A percentile compares a stretch with the other conserved stretches of the same genome.
Evolutionary conservation across 2,888 invertebrate genomes (phyloP).

Genomic region (Drosophila conformis): DNA sequence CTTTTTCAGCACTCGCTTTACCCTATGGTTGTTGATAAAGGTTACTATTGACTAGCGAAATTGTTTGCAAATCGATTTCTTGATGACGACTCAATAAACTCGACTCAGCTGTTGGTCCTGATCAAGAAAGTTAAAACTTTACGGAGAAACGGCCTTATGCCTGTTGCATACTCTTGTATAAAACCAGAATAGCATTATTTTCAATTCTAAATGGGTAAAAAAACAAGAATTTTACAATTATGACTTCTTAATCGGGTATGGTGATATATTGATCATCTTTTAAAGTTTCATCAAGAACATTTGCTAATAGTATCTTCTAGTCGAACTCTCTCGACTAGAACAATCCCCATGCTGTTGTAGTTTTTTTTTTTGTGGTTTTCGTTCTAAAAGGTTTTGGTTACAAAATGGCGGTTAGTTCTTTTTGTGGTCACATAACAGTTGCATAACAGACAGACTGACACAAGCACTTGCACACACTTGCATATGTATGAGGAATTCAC

Average conservation of each 20-base stretch:
- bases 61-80: not conserved
- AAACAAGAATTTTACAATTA: not conserved
- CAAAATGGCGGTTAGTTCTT: slow-evolving; percentile 44
- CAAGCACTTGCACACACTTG: slow-evolving; percentile 2
- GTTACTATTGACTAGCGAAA: not conserved
- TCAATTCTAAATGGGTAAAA: not conserved
- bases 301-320: not conserved
- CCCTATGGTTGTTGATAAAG: slow-evolving; percentile 2
- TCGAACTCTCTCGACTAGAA: not conserved
- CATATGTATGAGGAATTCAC: slow-evolving; percentile 8
- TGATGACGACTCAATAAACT: not conserved
- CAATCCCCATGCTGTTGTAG: slow-evolving; percentile 20
- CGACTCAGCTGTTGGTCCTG: not conserved
- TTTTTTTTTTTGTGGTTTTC: slow-evolving; percentile 14
- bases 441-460: slow-evolving; percentile 1
- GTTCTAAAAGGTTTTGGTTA: slow-evolving; percentile 49
- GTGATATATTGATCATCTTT: no score
- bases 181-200: no score
- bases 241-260: not conserved
- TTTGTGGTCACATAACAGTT: slow-evolving; percentile 26
- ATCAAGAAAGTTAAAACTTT: not conserved
- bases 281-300: not conserved
- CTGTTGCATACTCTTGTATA: not conserved
- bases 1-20: slow-evolving; percentile 9
- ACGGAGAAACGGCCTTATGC: not conserved